Conservation (phyloP, 2,888 invertebrate genomes). For the Brachyptera risi region DNA sequence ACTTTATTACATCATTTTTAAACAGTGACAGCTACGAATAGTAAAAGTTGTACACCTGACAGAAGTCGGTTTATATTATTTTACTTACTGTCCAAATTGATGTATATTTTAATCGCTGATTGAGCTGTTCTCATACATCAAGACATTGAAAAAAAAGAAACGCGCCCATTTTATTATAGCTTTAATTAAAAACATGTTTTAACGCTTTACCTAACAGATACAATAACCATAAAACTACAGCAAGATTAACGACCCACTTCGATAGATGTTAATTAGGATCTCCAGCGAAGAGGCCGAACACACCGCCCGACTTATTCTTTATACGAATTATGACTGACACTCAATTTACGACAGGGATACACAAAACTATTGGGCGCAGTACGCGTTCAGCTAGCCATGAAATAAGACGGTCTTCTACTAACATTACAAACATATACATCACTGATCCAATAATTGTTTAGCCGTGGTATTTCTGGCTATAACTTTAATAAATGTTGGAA, state of each 20-base stretch:
- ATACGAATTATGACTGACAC: neutral
- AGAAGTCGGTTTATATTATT: no score
- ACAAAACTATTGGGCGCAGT: no score
- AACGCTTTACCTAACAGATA: slow-evolving; percentile 21
- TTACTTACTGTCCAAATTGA: slow-evolving; percentile 8
- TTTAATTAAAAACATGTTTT: slow-evolving; percentile 23
- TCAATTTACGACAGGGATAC: no score
- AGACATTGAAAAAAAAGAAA: neutral
- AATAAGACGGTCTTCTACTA: no score
- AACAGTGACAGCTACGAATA: no score
- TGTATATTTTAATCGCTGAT: slow-evolving; percentile 17
- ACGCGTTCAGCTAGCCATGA: no score
- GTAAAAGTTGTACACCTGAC: no score
- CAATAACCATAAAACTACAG: slow-evolving; percentile 17
- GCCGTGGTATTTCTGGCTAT: no score
- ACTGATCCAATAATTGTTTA: no score
- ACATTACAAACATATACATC: no score
- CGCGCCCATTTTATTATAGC: slow-evolving; percentile 17
- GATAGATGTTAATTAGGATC: slow-evolving; percentile 23
- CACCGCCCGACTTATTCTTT: neutral
- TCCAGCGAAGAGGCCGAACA: slow-evolving; percentile 6
- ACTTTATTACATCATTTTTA: no score
- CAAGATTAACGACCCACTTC: slow-evolving; percentile 15
- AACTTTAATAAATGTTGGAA: no score
- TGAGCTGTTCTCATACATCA: slow-evolving; percentile 16